Base-by-base conservation (phyloP, 2,113 vertebrate genomes). In the Globicephala melas region DNA sequence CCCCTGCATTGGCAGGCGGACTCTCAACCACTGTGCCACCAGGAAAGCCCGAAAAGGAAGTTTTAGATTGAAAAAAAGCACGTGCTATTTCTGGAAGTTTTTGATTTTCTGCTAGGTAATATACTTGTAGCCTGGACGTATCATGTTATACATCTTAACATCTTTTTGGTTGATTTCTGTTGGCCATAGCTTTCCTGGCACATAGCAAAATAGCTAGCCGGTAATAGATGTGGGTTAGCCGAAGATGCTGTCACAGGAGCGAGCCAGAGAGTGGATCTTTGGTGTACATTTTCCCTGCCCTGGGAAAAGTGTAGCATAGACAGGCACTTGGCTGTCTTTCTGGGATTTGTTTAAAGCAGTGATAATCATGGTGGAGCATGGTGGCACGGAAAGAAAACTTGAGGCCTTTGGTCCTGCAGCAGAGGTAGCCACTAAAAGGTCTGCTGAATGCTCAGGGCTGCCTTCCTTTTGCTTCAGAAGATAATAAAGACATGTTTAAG, bases 61-160 rank as follows among this genome's bases (percentile, higher is more conserved):
- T 83, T 97, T 92, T 82, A 80, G 31, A 36, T n/a, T 86, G 73
- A 73, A 80, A 47, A 96, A 97, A 88, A 67, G 55, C 47, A 47
- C 26, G 33, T 73, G 25, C 26, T 81, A 4, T 82, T 89, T 88
- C 20, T 88, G 33, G 9, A 71, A 77, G 38, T 73, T 95, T 26
- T 62, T 67, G 1, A 28, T 28, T 70, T 85, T 95, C 55, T 76
- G 20, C 20, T 91, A 50, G 58, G 23, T 60, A 33, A 15, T 82
- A 47, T 4, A 9, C n/a, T 94, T 44, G 91, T 60, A 47, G 17
- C 31, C 17, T 92, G 73, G 23, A 47, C 25, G 60, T 55, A n/a
- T 53, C 60, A n/a, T 38, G 7, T 63, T 81, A 28, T 41, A 33
- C 6, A 68, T 50, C 18, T 18, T 81, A 79, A 33, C 10, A 73